Evolutionary conservation across 2,888 invertebrate species (phyloP).

Genomic region (Antheraea assamensis): DNA sequence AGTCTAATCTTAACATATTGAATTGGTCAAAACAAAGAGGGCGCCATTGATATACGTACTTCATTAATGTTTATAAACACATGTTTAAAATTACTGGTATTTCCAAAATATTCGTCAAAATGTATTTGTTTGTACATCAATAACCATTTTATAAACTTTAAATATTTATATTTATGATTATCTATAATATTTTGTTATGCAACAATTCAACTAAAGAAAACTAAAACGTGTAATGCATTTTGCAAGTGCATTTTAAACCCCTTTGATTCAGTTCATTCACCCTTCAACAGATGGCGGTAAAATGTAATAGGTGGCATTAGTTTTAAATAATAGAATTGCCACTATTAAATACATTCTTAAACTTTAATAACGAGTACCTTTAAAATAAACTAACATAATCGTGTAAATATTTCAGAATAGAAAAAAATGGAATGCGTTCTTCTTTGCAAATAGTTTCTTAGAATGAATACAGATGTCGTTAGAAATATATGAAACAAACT

Average conservation of each 20-base stretch:
- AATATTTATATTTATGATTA: neutral
- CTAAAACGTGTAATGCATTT: constrained; percentile 39
- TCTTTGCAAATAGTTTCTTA: constrained; percentile 3
- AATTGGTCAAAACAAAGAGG: neutral
- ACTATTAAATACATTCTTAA: neutral
- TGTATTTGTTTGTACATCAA: neutral
- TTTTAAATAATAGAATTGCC: neutral
- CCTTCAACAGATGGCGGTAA: constrained; percentile 66
- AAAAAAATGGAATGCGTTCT: neutral
- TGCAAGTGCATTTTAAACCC: constrained; percentile 47
- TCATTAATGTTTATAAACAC: too few relatives aligned
- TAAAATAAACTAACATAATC: neutral
- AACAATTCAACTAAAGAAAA: neutral
- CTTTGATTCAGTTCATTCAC: constrained; percentile 44
- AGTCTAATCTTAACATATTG: neutral
- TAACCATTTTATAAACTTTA: neutral
- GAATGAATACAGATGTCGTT: constrained; percentile 15
- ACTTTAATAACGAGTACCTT: neutral
- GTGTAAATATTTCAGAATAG: neutral
- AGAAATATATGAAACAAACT: neutral
- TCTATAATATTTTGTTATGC: neutral
- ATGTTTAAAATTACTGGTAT: neutral
- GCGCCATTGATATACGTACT: neutral
- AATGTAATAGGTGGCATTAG: neutral
- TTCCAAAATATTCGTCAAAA: neutral